Evolutionary conservation across 2,113 vertebrate genomes (phyloP).

Genomic region (Podilymbus podiceps): DNA sequence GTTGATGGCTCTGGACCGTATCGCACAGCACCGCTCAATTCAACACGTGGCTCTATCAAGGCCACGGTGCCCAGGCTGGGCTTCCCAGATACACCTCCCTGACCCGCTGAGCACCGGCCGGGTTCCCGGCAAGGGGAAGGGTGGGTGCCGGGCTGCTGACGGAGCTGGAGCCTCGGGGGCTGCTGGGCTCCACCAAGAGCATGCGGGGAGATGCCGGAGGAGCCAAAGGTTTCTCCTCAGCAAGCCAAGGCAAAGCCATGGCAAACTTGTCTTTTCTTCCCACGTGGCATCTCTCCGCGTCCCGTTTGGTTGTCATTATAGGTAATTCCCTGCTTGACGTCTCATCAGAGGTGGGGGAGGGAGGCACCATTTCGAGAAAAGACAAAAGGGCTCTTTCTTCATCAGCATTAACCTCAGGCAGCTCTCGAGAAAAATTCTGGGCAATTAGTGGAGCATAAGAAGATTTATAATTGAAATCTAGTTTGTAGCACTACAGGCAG

Average conservation of each 20-base stretch:
- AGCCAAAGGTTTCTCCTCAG: neutral
- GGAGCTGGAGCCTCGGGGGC: neutral
- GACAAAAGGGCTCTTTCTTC: slow-evolving; percentile 54
- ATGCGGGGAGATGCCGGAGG: neutral
- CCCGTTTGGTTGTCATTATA: neutral
- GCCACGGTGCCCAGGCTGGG: neutral
- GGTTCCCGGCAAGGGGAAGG: neutral
- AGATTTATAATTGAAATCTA: slow-evolving; percentile 65
- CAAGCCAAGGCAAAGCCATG: neutral
- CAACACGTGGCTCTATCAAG: neutral
- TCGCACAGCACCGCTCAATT: neutral
- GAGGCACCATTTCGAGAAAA: slow-evolving; percentile 44
- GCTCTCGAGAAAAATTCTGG: slow-evolving; percentile 63
- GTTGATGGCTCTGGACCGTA: neutral
- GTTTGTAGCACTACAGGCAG: slow-evolving; percentile 47
- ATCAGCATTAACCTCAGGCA: slow-evolving; percentile 61
- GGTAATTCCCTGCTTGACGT: neutral
- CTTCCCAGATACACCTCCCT: neutral
- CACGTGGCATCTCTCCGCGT: neutral
- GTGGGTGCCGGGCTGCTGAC: neutral
- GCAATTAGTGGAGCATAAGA: slow-evolving; percentile 65
- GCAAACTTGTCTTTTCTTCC: neutral
- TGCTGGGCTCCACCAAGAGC: neutral
- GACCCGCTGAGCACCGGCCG: neutral
- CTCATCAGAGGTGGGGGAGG: neutral